Evolutionary conservation across 2,113 vertebrate genomes (phyloP), one percentile per base, ranked within the genome.

Genomic region (Actenoides lindsayi): DNA sequence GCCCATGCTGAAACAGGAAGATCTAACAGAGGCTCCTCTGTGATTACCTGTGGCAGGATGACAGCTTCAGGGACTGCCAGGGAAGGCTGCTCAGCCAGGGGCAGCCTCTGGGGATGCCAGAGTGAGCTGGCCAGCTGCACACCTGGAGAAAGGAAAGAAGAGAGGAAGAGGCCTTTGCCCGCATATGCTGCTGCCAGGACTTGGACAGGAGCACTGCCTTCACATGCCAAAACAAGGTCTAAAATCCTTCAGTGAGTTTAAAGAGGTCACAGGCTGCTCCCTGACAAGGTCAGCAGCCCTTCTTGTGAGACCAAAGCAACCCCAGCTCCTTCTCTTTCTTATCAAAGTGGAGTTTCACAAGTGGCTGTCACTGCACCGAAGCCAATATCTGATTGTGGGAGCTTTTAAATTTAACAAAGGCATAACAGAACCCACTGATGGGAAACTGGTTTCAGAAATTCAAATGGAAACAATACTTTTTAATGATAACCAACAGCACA

Each of bases 381-480:
- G 30, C 27, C 79, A 62, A 8, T 86, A 94, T 83, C 92, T 90
- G 92, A 95, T 82, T 79, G 56, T 78, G 63, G 48, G 65, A 81
- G 70, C 63, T 78, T 80, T 76, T 64, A 60, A 78, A 57, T 82
- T 84, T 48, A 92, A 92, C 62, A 64, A 84, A 51, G 44, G 25
- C 78, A 87, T 31, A 67, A 78, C 51, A 87, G 87, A 77, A 46
- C 85, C 63, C 75, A 69, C 9, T 19, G 0, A 74, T 41, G 7
- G 88, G 85, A 95, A 94, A 94, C 71, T n/a, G 75, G 50, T 65
- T 93, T 83, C 90, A 90, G 70, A 93, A 92, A 95, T 94, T 95
- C 90, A 93, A 94, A 94, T 86, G 71, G 94, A 95, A 96, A 95
- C 75, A 69, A 31, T 39, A 54, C 1, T 42, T 80, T 67, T 65